Conservation (phyloP, 2,888 invertebrate species). For the Ceraclea dissimilis region DNA sequence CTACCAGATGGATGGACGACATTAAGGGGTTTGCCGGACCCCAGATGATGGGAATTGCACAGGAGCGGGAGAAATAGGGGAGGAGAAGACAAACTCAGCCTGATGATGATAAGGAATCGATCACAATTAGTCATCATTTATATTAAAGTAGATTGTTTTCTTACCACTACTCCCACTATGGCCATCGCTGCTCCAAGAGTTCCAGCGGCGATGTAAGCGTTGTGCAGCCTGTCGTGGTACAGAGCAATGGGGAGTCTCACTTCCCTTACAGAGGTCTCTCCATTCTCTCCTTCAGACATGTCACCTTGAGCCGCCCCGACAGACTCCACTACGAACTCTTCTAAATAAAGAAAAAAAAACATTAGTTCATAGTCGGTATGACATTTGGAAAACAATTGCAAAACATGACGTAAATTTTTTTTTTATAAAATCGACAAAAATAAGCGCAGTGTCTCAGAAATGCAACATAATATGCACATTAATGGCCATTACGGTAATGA, state of each 20-base stretch:
- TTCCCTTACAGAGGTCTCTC: constrained; percentile 40
- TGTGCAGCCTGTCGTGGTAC: constrained; percentile 60
- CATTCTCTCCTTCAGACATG: constrained; percentile 27
- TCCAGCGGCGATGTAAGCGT: constrained; percentile 71
- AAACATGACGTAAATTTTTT: not conserved
- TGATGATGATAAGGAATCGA: too few relatives aligned
- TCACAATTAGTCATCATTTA: too few relatives aligned
- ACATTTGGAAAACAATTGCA: not conserved
- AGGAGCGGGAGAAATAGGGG: too few relatives aligned
- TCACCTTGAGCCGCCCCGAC: constrained; percentile 46
- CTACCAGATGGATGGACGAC: too few relatives aligned
- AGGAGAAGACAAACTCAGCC: too few relatives aligned
- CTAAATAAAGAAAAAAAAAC: constrained; percentile 32
- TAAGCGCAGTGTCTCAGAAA: too few relatives aligned
- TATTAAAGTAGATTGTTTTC: too few relatives aligned
- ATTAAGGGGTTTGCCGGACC: too few relatives aligned
- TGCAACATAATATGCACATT: too few relatives aligned
- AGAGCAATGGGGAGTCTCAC: constrained; percentile 52
- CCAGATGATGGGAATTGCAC: too few relatives aligned
- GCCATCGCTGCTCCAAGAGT: constrained; percentile 68
- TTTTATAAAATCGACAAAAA: too few relatives aligned
- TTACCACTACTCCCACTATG: constrained; percentile 66
- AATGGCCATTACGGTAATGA: too few relatives aligned
- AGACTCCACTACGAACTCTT: constrained; percentile 63
- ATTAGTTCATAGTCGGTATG: not conserved